phyloP scores from a whole-genome alignment of 2,797 vertebrate genomes.

The Thalassophryne amazonica region DNA sequence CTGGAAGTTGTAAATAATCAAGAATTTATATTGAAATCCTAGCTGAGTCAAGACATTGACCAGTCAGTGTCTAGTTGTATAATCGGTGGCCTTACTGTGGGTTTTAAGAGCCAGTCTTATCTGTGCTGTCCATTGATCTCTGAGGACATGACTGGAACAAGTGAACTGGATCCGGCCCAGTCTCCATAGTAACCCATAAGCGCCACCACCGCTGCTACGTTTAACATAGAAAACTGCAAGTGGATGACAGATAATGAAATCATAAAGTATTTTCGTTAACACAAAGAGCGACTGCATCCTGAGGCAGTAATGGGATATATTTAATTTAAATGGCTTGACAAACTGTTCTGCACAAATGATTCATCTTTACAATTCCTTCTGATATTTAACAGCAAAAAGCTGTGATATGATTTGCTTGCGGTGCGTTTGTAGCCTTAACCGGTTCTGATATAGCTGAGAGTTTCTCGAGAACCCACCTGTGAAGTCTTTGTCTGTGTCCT shows the following conservation, averaged over 20 bases:
- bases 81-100: conserved; percentile 68
- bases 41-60: neutral
- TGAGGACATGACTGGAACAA: conserved; percentile 71
- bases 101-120: conserved; percentile 71
- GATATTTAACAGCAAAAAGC: neutral
- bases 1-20: conserved; percentile 47
- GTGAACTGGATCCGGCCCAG: conserved; percentile 78
- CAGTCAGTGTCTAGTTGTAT: neutral
- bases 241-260: conserved; percentile 1
- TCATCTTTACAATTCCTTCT: neutral
- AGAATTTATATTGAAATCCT: neutral
- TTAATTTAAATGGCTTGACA: neutral
- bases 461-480: conserved; percentile 65
- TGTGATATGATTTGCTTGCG: neutral
- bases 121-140: conserved; percentile 78
- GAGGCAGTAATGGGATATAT: neutral
- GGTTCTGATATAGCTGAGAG: neutral
- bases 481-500: conserved; percentile 79
- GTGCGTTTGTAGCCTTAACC: neutral
- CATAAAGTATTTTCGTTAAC: no score
- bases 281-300: neutral
- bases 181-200: conserved; percentile 71
- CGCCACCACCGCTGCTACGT: conserved; percentile 65
- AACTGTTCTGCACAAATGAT: neutral
- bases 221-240: conserved; percentile 81